Evolutionary conservation across 2,113 vertebrate genomes (phyloP).

Genomic region (Antigone vipio): DNA sequence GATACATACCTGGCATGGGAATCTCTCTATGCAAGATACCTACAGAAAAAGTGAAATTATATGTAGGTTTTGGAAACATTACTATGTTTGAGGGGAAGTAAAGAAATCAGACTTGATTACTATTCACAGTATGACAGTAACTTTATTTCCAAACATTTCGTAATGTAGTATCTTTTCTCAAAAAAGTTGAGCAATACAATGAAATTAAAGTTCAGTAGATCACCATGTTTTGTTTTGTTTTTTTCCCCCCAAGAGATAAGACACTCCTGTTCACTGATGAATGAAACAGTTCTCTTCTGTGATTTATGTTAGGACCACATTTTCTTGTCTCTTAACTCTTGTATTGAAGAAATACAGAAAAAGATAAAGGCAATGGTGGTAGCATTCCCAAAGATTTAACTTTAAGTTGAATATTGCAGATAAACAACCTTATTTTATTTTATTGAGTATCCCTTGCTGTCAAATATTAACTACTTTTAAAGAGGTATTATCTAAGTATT

Average conservation of each 20-base stretch:
- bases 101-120: neutral
- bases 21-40: neutral
- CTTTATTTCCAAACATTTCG: neutral
- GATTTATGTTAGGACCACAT: neutral
- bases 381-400: neutral
- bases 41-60: neutral
- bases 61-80: neutral
- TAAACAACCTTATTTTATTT: neutral
- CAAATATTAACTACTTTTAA: neutral
- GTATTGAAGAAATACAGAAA: neutral
- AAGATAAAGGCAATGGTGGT: neutral
- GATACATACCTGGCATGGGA: no score
- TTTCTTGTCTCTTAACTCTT: neutral
- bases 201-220: neutral
- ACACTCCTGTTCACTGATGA: neutral
- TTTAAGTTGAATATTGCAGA: neutral
- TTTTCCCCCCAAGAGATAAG: neutral
- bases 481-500: neutral
- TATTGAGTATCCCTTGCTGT: neutral
- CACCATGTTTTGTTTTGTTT: no score
- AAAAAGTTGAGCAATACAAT: neutral
- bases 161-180: neutral
- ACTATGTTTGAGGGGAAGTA: neutral
- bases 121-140: neutral
- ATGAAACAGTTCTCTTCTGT: neutral